These are phyloP conservation scores for Protobothrops flavoviridis DNA, from an alignment of 2,113 vertebrate species.

Conservation along the genomic window DNA sequence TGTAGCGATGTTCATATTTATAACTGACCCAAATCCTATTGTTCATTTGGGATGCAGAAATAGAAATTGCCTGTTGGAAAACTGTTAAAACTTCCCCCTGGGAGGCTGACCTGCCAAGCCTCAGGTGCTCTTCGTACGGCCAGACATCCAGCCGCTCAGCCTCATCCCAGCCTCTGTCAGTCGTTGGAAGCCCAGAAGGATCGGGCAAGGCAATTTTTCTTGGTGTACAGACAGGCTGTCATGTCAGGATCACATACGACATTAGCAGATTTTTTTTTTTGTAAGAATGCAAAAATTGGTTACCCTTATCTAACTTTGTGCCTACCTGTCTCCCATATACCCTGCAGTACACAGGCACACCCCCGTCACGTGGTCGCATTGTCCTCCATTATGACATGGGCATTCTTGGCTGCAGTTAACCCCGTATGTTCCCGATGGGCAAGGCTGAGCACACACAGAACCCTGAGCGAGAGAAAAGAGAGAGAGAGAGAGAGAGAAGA, in stretches of 20 bases:
- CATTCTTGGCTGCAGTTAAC: constrained; percentile 97
- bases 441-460: constrained; percentile 93
- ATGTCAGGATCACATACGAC: not conserved
- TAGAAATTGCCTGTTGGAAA: not conserved
- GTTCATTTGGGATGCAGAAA: not conserved
- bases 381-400: constrained; percentile 92
- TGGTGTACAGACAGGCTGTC: not conserved
- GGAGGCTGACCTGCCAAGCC: not conserved
- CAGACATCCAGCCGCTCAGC: not conserved
- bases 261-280: not conserved
- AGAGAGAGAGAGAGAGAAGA: not conserved
- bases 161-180: not conserved
- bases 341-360: constrained; percentile 90
- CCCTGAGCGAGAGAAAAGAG: constrained; percentile 75
- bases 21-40: not conserved
- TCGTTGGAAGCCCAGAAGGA: not conserved
- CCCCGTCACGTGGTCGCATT: constrained; percentile 91
- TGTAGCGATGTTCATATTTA: not conserved
- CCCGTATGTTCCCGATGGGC: constrained; percentile 88
- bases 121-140: fast-evolving
- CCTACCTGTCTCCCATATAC: constrained; percentile 93
- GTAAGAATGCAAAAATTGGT: not conserved
- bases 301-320: not conserved
- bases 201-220: not conserved
- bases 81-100: not conserved